Percentiles rank a stretch among this genome's conserved stretches.
phyloP scores from a whole-genome alignment of 2,797 vertebrate species.

The Cyclura pinguis region DNA sequence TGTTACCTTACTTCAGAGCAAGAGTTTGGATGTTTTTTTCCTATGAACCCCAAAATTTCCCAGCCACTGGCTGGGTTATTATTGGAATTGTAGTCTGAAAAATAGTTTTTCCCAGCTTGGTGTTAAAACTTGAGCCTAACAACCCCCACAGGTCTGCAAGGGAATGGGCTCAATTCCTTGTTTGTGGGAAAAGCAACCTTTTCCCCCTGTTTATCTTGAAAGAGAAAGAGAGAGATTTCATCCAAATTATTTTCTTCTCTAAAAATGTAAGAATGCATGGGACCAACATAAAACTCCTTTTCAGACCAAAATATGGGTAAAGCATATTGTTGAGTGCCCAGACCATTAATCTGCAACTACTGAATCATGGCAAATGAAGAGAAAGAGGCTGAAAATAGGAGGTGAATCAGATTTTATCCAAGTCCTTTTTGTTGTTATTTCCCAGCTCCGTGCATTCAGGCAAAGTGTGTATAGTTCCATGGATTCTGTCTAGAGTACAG shows the following conservation, averaged over 20 bases:
- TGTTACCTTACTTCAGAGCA: constrained; percentile 55
- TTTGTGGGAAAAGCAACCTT: neutral
- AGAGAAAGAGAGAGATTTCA: constrained; percentile 48
- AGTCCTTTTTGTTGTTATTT: neutral
- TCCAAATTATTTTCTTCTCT: constrained; percentile 73
- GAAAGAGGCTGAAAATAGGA: neutral
- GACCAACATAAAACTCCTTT: constrained; percentile 61
- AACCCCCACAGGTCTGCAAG: constrained; percentile 63
- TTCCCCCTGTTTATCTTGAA: neutral
- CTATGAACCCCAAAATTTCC: neutral
- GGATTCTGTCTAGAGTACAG: constrained; percentile 36
- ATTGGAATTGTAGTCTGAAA: neutral
- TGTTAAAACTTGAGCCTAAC: constrained; percentile 26
- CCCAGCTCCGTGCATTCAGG: neutral
- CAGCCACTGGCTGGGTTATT: neutral
- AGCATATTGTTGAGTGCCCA: constrained; percentile 45
- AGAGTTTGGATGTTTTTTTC: neutral
- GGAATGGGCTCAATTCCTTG: constrained; percentile 16
- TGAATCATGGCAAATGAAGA: neutral
- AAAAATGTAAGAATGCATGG: constrained; percentile 74
- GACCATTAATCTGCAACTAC: constrained; percentile 21
- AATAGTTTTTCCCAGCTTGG: neutral
- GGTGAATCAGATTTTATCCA: neutral
- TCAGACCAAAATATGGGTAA: constrained; percentile 22
- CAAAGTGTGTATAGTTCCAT: constrained; percentile 41